Evolutionary conservation across 2,888 invertebrate species (phyloP).

Genomic region (Holacanthella duospinosa): DNA sequence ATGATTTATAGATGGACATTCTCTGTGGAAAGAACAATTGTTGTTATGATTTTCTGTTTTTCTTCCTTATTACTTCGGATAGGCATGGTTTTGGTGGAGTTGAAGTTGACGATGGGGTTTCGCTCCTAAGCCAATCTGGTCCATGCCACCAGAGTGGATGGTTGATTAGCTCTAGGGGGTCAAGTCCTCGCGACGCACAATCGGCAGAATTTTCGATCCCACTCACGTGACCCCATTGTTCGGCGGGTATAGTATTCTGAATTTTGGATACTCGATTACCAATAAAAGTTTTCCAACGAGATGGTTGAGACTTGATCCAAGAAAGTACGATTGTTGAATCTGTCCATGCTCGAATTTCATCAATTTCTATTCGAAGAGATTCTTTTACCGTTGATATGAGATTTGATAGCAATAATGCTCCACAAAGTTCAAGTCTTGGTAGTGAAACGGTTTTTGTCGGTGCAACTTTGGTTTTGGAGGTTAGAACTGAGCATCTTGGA

Average conservation of each 20-base stretch:
- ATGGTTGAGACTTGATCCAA: constrained; percentile 16
- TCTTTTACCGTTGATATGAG: background rate
- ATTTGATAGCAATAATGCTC: background rate
- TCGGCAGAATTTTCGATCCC: constrained; percentile 12
- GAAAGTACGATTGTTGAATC: constrained; percentile 21
- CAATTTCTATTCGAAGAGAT: background rate
- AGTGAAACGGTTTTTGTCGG: background rate
- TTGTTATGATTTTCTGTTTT: too few relatives aligned
- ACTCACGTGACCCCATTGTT: constrained; percentile 12
- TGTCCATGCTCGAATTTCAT: background rate
- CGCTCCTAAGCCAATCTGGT: constrained; percentile 7
- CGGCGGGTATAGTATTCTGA: constrained; percentile 8
- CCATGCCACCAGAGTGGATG: constrained; percentile 13
- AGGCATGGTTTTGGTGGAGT: too few relatives aligned
- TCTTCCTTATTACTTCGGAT: too few relatives aligned
- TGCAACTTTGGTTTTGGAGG: background rate
- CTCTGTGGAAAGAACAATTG: too few relatives aligned
- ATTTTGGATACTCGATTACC: constrained; percentile 26
- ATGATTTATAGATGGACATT: too few relatives aligned
- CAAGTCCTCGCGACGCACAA: constrained; percentile 8
- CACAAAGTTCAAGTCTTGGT: constrained; percentile 7
- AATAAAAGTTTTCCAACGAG: constrained; percentile 26
- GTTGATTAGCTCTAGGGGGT: background rate
- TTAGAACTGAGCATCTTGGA: background rate
- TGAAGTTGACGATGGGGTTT: too few relatives aligned